phyloP scores from a whole-genome alignment of 2,113 vertebrate genomes.

The Toxotes chatareus region DNA sequence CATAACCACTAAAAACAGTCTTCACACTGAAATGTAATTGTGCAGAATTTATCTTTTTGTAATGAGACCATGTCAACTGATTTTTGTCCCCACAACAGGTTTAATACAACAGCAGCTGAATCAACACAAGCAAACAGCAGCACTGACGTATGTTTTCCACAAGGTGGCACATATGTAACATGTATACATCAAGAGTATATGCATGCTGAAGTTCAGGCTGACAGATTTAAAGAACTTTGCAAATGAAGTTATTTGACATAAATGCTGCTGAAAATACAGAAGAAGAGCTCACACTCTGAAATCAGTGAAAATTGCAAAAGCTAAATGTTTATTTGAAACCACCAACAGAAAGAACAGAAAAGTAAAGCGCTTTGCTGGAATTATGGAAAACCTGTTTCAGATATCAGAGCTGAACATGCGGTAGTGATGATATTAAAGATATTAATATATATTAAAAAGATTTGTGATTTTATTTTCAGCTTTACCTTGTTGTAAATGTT shows the following conservation, averaged over 20 bases:
- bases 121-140: slow-evolving; percentile 6
- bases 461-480: neutral
- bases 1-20: too few species aligned
- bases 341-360: too few species aligned
- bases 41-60: too few species aligned
- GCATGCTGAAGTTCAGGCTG: neutral
- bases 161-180: slow-evolving; percentile 47
- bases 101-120: neutral
- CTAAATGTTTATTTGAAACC: too few species aligned
- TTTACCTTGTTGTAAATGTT: neutral
- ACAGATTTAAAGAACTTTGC: neutral
- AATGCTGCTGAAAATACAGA: neutral
- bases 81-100: neutral
- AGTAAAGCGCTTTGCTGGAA: too few species aligned
- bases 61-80: too few species aligned
- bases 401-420: too few species aligned
- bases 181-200: neutral
- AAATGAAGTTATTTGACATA: neutral
- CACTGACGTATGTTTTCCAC: slow-evolving; percentile 41
- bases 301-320: too few species aligned
- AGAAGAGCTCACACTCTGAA: neutral
- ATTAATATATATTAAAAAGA: too few species aligned
- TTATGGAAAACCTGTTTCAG: too few species aligned
- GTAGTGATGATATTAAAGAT: too few species aligned
- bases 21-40: too few species aligned